Evolutionary conservation across 2,888 invertebrate species (phyloP), one percentile per base, ranked within the genome.

Genomic region (Papilio elwesi): DNA sequence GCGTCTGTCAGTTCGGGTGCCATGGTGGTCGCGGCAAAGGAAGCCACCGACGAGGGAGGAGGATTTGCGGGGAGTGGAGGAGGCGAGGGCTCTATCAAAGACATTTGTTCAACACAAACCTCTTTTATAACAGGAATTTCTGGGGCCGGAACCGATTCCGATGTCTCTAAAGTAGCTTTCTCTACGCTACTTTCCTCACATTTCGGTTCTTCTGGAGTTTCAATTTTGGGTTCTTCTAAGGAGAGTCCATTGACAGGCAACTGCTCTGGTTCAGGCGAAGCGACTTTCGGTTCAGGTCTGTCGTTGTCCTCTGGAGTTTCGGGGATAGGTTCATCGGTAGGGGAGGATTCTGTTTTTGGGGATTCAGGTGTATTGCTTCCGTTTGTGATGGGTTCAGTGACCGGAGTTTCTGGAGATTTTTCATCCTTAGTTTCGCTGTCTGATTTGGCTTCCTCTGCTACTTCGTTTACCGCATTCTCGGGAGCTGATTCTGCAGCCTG

Each of bases 1-100:
- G 91, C 88, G 78, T 88, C 89, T 81, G 90, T 85, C 85, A 88
- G 80, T 83, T 93, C 93, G 81, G 91, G 94, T 86, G 95, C 95
- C 95, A 95, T 95, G 77, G 95, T 95, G 85, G 95, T 95, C 85
- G 95, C 95, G 88, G 96, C 96, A 90, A 96, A 96, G 82, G 96
- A 96, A 88, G 95, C 96, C 92, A 96, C 96, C 91, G 96, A 96
- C 84, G 96, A 96, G 81, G 96, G 96, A 87, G 96, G 96, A 85
- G 96, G 96, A 86, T 95, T 96, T 86, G 95, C 95, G 80, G 96
- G 96, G 86, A 96, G 95, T 82, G 96, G 96, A 86, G 96, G 96
- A 90, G 96, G 96, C 87, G 94, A 88, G 90, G 95, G 92, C 88
- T 95, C 95, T 90, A 92, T 90, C 94, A 95, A 94, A 94, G 95